Evolutionary conservation across 1,140 invertebrate species (phyloP).

Genomic region (Cylas formicarius): DNA sequence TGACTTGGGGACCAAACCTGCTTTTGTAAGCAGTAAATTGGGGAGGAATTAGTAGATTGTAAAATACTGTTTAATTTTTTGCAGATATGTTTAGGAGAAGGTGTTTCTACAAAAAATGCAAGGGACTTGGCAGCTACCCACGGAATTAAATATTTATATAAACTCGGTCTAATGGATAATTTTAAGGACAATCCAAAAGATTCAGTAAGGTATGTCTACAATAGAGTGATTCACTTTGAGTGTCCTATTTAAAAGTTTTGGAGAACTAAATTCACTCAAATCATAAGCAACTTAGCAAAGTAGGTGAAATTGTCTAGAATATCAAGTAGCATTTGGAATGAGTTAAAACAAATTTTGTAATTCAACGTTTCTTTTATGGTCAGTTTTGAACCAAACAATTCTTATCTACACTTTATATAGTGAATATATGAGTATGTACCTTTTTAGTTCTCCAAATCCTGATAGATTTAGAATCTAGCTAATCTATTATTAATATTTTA

Average conservation of each 20-base stretch:
- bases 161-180: conserved; percentile 25
- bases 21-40: conserved; percentile 19
- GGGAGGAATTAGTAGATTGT: neutral
- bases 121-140: conserved; percentile 24
- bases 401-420: no score
- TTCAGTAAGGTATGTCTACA: no score
- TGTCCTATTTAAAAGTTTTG: conserved; percentile 3
- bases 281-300: no score
- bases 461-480: neutral
- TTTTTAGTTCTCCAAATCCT: neutral
- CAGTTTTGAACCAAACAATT: no score
- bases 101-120: conserved; percentile 17
- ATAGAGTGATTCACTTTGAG: conserved; percentile 8
- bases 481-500: conserved; percentile 6
- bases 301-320: no score
- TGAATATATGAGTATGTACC: no score
- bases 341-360: no score
- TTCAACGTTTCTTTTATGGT: no score
- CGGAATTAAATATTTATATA: conserved; percentile 26
- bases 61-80: conserved; percentile 12
- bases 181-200: conserved; percentile 10
- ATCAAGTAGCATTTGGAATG: no score
- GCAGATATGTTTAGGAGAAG: conserved; percentile 31
- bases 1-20: conserved; percentile 21
- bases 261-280: no score